Evolutionary conservation across 2,888 invertebrate species (phyloP), one percentile per base, ranked within the genome.

Genomic region (Opisthograptis luteolata): DNA sequence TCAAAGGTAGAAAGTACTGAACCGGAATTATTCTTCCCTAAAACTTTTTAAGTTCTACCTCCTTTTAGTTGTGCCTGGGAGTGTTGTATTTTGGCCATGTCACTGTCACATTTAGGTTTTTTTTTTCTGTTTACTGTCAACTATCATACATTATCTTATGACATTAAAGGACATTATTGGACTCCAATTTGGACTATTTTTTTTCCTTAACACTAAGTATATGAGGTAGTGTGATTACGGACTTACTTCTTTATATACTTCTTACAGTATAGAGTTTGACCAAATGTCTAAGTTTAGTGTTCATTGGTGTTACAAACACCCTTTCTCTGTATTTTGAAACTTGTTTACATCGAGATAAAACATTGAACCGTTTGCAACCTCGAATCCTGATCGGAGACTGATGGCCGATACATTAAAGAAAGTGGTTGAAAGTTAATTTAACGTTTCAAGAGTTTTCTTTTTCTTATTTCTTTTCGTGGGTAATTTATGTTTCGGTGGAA

Each of bases 341-440:
- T 22, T 36, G n/a, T 22, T 7, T 20, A 4, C 4, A 7, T 12
- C 1, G 8, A 40, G 20, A 20, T 35, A 30, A 17, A 39, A 32
- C 10, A 13, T 19, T 10, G 30, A 5, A 12, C 27, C 35, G 41
- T 4, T 34, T 12, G 27, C n/a, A 17, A 41, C 31, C 48, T 45
- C 28, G 3, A 15, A 15, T 25, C 12, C 14, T 20, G 30, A 32
- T 31, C 35, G 36, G 37, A 54, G 58, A 61, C 58, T 56, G 58
- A 61, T 61, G 58, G 30, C 31, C 41, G 37, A 54, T 49, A 55
- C 49, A 19, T 48, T 30, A 44, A 31, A 32, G 49, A 40, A 55
- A 40, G 44, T 47, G 44, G 51, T 39, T 22, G 37, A 39, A 53
- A 57, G 42, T 47, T 53, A 55, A 62, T 57, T 57, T 55, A 37